Evolutionary conservation across 2,797 vertebrate genomes (phyloP), one percentile per base, ranked within the genome.

Genomic region (Myripristis jacobus): DNA sequence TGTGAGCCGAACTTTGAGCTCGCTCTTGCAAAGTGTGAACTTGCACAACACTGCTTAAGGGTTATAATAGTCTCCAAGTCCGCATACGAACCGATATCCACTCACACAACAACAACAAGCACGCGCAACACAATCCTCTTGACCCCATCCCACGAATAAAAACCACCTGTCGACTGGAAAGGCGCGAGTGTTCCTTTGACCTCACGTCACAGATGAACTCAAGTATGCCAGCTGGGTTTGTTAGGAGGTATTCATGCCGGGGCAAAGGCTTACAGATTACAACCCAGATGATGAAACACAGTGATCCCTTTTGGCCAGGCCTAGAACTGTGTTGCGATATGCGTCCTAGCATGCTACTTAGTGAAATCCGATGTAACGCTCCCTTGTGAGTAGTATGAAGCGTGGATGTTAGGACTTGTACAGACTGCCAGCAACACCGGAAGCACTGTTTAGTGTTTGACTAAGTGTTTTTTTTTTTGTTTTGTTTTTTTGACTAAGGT

Each of bases 221-320:
- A 81, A 84, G 86, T 85, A 86, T 71, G 62, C 51, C 74, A 65
- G 66, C 76, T 81, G 81, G 74, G 70, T 82, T 74, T 75, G 72
- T 79, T 77, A 29, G 72, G 83, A 87, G 87, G 87, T 86, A 88
- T 83, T 72, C 12, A 29, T 70, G 76, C 60, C 38, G 7, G 38
- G 57, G 60, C 64, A 83, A 84, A n/a, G 71, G 84, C 67, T 81
- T 79, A 71, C 53, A 65, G 66, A 64, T 54, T 44, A 69, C 58
- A 77, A 83, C 80, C 76, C 77, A 86, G 77, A 64, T 31, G 75
- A 77, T 73, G 59, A n/a, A 84, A 86, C 84, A 87, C 87, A 86
- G 79, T 87, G 83, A 85, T 72, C 70, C 83, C 73, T 80, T 75
- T 65, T 81, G 84, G 86, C 61, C 24, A 21, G 24, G 27, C 38